These are phyloP conservation scores for Craniophora ligustri DNA, from an alignment of 2,888 invertebrate genomes.

Conservation along the genomic window DNA sequence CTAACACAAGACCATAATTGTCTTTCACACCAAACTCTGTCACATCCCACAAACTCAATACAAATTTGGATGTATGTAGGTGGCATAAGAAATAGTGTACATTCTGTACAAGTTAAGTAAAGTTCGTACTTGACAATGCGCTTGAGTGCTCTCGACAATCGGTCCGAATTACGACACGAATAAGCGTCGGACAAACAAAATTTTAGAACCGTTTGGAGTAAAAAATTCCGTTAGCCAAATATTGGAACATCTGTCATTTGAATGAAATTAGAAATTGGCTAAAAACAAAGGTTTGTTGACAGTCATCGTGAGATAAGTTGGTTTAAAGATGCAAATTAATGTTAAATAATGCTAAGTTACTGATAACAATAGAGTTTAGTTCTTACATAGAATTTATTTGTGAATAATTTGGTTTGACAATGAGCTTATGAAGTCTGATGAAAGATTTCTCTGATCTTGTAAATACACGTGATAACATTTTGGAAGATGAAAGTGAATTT, in stretches of 20 bases:
- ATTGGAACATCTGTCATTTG: constrained; percentile 49
- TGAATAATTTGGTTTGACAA: neutral
- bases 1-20: constrained; percentile 7
- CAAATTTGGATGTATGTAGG: constrained; percentile 50
- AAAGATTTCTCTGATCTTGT: too few species aligned
- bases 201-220: constrained; percentile 49
- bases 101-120: constrained; percentile 52
- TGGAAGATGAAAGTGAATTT: neutral
- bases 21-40: constrained; percentile 26
- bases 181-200: constrained; percentile 57
- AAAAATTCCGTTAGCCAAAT: constrained; percentile 53
- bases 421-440: neutral
- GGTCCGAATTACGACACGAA: constrained; percentile 77
- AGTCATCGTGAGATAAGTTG: constrained; percentile 34
- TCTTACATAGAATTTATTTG: too few species aligned
- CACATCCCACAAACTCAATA: constrained; percentile 37
- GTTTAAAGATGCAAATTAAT: constrained; percentile 47
- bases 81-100: constrained; percentile 49
- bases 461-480: neutral
- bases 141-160: constrained; percentile 65
- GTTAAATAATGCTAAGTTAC: constrained; percentile 33
- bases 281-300: constrained; percentile 46
- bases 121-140: constrained; percentile 61
- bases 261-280: constrained; percentile 54
- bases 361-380: constrained; percentile 14